Base-by-base conservation (phyloP, 2,797 vertebrate species). In the Pelochelys cantorii region DNA sequence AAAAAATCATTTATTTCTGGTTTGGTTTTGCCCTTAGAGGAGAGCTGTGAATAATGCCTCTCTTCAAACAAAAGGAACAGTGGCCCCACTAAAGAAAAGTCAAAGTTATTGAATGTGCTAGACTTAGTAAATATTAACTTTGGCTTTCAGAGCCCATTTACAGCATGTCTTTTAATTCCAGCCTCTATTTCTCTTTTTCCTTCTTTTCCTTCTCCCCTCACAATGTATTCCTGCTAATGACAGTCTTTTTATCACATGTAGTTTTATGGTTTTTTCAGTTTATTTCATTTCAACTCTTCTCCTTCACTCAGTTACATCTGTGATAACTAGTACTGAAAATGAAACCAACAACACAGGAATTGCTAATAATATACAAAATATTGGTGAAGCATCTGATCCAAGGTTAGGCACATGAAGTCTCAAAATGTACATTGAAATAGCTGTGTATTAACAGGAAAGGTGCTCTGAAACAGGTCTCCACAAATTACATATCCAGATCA, bases 41-140 rank as follows among this genome's bases (percentile, higher is more conserved):
- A 48, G 42, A 48, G 42, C 42, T 48, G 42, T 48, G 42, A 48
- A 48, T 48, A 48, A 48, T 48, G 42, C 42, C 92, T 90, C 25
- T 90, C 94, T 97, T 96, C 95, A 96, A 95, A 97, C 94, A 92
- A 94, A 93, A 91, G 88, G 84, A 95, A 84, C 95, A 89, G 60
- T 93, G 87, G 90, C 88, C 90, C 37, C 91, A 88, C 90, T 93
- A 79, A 94, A 95, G 85, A 87, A 94, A 92, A 86, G 86, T 81
- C 83, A 83, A 95, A 93, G 86, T n/a, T 94, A 57, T 29, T 94
- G 92, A 93, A 90, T 95, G 94, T 95, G 93, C 94, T 88, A 78
- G 91, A 95, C 89, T 93, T 92, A 94, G 96, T 93, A 96, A 95
- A 95, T 97, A 96, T 94, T 96, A 95, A 91, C 94, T 96, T 92